Evolutionary conservation across 64 coral and sea anemone genomes (phyloP), one percentile per base, ranked within the genome.

Genomic region (Montipora efflorescens): DNA sequence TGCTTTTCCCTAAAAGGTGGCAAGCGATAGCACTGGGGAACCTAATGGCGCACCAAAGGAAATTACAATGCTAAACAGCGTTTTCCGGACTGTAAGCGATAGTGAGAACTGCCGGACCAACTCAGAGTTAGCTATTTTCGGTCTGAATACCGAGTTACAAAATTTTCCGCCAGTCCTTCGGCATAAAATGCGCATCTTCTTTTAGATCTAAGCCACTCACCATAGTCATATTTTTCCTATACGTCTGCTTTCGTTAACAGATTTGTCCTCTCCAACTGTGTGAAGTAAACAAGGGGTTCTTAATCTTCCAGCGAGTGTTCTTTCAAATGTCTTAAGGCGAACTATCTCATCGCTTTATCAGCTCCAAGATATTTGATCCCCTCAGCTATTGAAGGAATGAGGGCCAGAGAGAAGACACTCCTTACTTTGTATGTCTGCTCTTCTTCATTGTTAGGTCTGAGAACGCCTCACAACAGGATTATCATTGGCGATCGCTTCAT

Each of bases 331-430:
- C 82, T 86, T 71, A 86, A 7, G 43, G 66, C 18, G 62, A 86
- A 86, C 82, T 86, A 86, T 86, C 66, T 86, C 62, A 86, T 86
- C 82, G 45, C 43, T 86, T 86, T 86, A 86, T 86, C 82, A 71
- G 64, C 62, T 69, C 15, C 55, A n/a, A 20, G 82, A 22, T 71
- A 86, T 86, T 69, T 50, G 82, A 86, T 86, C 82, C 82, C 48
- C 66, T 11, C 53, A 1, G 53, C 46, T 70, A 70, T 69, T 13
- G 18, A 64, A 67, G 44, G 43, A 86, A 86, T 71, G 82, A 86
- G 62, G 10, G 23, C 61, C 46, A 86, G 66, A 7, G 44, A 64
- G 43, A 9, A 23, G 46, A 3, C 50, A 9, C 50, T 47, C 36
- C 22, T 76, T 12, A 76, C 19, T 11, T 46, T 45, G 11, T 6